Evolutionary conservation across 37 sponge, comb jelly and placozoan genomes (phyloP).

Genomic region (Eunapius fragilis): DNA sequence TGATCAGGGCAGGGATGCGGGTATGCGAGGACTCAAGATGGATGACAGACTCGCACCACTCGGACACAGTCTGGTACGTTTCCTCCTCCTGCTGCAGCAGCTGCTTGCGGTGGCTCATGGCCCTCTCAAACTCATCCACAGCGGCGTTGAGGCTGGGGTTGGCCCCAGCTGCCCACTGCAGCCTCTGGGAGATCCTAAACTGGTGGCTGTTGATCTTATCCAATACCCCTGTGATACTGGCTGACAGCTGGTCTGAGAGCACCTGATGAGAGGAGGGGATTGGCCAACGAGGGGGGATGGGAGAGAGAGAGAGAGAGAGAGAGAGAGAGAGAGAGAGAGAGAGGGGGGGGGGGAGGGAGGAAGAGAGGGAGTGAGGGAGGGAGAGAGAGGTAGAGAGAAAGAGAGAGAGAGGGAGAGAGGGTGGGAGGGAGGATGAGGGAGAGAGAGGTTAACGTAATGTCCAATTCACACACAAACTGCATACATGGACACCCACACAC

Average conservation of each 20-base stretch:
- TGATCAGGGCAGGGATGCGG: slow-evolving; percentile 56
- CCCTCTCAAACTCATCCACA: slow-evolving; percentile 83
- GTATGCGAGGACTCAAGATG: slow-evolving; percentile 89
- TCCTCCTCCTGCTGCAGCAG: slow-evolving; percentile 77
- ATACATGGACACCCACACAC: neutral
- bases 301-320: no score
- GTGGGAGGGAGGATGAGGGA: no score
- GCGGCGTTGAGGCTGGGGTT: slow-evolving; percentile 81
- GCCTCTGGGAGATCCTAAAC: slow-evolving; percentile 86
- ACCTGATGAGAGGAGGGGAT: no score
- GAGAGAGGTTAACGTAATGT: no score
- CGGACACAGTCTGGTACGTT: slow-evolving; percentile 62
- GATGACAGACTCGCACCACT: slow-evolving; percentile 77
- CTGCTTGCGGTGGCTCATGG: slow-evolving; percentile 59
- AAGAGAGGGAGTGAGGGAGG: no score
- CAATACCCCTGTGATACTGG: slow-evolving; percentile 50
- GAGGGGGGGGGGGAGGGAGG: no score
- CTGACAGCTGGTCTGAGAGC: slow-evolving; percentile 55
- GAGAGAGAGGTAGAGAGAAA: no score
- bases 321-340: no score
- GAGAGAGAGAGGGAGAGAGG: no score
- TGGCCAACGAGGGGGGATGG: no score
- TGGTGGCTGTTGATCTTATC: slow-evolving; percentile 84
- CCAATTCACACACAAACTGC: neutral
- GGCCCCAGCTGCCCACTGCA: slow-evolving; percentile 97